Percentiles rank a stretch among this genome's conserved stretches.
Conservation (phyloP, 2,113 vertebrate genomes). For the Meleagris gallopavo region DNA sequence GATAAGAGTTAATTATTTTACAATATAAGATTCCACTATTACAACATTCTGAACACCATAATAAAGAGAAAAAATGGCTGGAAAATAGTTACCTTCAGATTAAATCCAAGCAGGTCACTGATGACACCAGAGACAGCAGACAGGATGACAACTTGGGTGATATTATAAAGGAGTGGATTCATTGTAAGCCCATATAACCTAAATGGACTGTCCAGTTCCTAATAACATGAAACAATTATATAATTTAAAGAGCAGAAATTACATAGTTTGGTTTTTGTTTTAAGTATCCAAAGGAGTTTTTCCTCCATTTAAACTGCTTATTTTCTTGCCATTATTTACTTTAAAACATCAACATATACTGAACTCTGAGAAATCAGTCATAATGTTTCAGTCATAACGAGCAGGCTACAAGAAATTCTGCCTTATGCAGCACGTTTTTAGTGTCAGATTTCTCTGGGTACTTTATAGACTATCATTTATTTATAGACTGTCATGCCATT, state of each 20-base stretch:
- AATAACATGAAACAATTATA: not conserved
- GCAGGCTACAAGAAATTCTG: not conserved
- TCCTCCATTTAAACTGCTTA: not conserved
- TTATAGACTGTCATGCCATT: not conserved
- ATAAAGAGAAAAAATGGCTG: not conserved
- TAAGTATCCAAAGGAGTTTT: not conserved
- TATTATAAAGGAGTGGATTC: conserved; percentile 99
- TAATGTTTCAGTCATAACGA: too few relatives aligned
- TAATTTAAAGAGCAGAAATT: not conserved
- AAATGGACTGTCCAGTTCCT: conserved; percentile 97
- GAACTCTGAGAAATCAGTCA: not conserved
- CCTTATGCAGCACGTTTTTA: not conserved
- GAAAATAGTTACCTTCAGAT: conserved; percentile 89
- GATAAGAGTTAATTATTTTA: not conserved
- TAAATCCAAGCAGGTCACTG: conserved; percentile 97
- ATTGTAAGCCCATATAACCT: conserved; percentile 95
- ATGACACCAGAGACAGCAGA: conserved; percentile 98
- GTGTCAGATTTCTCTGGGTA: not conserved
- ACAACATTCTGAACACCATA: rapidly evolving
- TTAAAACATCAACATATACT: not conserved
- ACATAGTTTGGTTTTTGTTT: not conserved
- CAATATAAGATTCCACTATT: not conserved
- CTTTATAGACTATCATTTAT: not conserved
- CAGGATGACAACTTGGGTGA: conserved; percentile 98
- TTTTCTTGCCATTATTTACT: not conserved